Evolutionary conservation across 2,888 invertebrate species (phyloP).

Genomic region (Ichneumoninae sp.): DNA sequence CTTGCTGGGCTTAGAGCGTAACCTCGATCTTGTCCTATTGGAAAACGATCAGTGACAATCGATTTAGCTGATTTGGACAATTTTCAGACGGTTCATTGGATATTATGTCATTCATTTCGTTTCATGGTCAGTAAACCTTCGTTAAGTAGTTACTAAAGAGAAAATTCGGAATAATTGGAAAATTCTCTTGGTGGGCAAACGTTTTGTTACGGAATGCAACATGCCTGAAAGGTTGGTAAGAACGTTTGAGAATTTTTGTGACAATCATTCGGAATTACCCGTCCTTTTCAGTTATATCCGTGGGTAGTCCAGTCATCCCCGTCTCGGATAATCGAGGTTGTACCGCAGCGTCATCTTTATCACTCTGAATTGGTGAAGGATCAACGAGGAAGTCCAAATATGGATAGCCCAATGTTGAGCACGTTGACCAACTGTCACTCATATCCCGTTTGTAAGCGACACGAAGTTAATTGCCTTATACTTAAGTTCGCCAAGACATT

Average conservation of each 20-base stretch:
- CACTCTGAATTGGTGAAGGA: not conserved
- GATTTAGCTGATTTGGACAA: constrained; percentile 17
- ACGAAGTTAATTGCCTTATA: constrained; percentile 27
- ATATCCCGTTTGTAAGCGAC: not conserved
- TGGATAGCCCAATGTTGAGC: not conserved
- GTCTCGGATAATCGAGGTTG: not conserved
- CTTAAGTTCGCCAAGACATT: constrained; percentile 14
- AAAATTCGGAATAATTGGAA: not conserved
- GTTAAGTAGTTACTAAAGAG: not conserved
- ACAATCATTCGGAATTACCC: not conserved
- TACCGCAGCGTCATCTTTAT: not conserved
- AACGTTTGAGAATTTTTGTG: not conserved
- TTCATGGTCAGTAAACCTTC: not conserved
- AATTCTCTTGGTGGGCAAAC: not conserved
- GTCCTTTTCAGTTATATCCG: too few species aligned
- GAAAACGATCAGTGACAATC: constrained; percentile 31
- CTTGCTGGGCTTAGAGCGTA: not conserved
- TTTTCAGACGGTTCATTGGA: not conserved
- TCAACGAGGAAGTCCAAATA: not conserved
- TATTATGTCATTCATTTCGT: constrained; percentile 1
- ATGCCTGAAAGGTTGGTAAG: not conserved
- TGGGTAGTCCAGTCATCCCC: too few species aligned
- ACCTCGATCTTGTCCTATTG: constrained; percentile 23
- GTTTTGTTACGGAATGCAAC: not conserved
- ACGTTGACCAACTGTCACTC: constrained; percentile 5